Evolutionary conservation across 2,113 vertebrate species (phyloP).

Genomic region (Centropristis striata): DNA sequence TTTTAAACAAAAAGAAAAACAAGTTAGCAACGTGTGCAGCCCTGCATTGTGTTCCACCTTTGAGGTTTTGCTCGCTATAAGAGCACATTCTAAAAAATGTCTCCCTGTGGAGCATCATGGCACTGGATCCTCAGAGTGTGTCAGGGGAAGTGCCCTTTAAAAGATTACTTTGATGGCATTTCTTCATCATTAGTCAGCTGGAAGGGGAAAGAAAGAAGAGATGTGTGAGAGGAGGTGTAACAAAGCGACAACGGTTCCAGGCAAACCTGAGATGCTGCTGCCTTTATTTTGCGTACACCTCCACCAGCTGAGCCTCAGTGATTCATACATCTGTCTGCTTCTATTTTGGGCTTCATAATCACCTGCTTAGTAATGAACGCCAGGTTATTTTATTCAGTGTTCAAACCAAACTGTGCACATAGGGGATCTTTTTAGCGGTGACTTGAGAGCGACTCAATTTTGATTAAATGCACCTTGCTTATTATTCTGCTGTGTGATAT

Average conservation of each 20-base stretch:
- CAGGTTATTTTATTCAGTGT: not conserved
- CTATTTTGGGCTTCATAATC: not conserved
- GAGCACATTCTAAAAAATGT: constrained; percentile 22
- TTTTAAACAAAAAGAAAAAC: not conserved
- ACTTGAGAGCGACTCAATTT: not conserved
- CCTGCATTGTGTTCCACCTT: constrained; percentile 35
- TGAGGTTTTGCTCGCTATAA: constrained; percentile 30
- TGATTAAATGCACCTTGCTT: constrained; percentile 2
- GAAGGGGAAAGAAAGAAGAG: constrained; percentile 29
- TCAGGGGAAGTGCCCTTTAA: constrained; percentile 66
- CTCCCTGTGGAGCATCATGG: constrained; percentile 29
- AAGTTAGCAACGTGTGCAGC: not conserved
- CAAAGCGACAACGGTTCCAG: constrained; percentile 20
- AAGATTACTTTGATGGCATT: constrained; percentile 65
- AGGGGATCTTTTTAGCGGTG: not conserved
- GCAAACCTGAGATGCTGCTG: constrained; percentile 11
- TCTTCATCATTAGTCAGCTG: constrained; percentile 69
- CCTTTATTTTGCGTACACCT: constrained; percentile 28
- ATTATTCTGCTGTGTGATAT: constrained; percentile 20
- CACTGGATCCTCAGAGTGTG: constrained; percentile 11
- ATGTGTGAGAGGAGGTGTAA: constrained; percentile 7
- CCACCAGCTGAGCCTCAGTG: constrained; percentile 12
- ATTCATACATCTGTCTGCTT: not conserved
- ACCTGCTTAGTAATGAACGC: not conserved
- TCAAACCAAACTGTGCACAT: not conserved